Percentiles rank a stretch among this genome's conserved stretches.
These are phyloP conservation scores for Choloepus hoffmanni DNA, from an alignment of 2,113 vertebrate species.

Conservation along the genomic window DNA sequence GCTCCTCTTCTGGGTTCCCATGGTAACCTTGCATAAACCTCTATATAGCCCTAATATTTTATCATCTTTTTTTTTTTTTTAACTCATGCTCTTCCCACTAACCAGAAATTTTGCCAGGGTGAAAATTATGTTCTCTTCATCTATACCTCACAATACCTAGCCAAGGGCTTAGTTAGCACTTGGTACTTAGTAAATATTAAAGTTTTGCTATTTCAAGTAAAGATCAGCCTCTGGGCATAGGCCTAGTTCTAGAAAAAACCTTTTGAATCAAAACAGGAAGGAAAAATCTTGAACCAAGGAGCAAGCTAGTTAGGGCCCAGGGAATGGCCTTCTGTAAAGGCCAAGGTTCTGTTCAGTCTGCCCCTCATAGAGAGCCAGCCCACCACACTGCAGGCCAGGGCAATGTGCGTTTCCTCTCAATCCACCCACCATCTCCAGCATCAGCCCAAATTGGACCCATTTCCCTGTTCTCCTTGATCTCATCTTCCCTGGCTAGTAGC, in stretches of 20 bases:
- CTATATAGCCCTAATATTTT: conserved; percentile 47
- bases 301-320: background rate
- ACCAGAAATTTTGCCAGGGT: conserved; percentile 19
- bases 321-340: background rate
- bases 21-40: conserved; percentile 56
- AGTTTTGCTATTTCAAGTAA: conserved; percentile 15
- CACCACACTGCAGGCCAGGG: rapidly evolving
- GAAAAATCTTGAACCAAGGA: background rate
- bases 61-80: background rate
- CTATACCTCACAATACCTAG: background rate
- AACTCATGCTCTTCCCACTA: background rate
- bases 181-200: conserved; percentile 48
- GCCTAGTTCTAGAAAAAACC: background rate
- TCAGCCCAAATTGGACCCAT: no score
- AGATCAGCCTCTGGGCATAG: background rate
- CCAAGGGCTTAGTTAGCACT: background rate
- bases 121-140: background rate
- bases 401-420: background rate
- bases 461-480: no score
- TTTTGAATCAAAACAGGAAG: background rate
- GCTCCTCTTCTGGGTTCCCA: conserved; percentile 56
- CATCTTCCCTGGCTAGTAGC: conserved; percentile 21
- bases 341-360: background rate
- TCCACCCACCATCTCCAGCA: background rate
- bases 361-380: background rate